Conservation (phyloP, 1,140 invertebrate genomes). For the Penaeus indicus region DNA sequence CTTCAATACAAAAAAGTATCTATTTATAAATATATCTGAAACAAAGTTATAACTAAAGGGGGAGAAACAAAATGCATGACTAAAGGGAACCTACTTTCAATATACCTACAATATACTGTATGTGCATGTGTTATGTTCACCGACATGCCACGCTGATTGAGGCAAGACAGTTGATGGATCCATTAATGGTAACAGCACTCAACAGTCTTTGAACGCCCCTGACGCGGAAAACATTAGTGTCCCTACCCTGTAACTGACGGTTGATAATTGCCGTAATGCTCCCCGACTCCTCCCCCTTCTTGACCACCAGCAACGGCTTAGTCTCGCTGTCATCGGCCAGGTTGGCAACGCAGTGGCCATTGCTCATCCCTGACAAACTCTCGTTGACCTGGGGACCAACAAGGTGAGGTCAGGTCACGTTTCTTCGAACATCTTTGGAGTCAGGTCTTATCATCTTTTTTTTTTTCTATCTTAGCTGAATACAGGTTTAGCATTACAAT, state of each 20-base stretch:
- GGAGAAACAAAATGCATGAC: too few species aligned
- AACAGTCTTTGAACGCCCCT: too few species aligned
- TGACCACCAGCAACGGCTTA: conserved; percentile 59
- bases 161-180: too few species aligned
- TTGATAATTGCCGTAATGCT: conserved; percentile 60
- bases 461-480: neutral
- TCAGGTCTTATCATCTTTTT: neutral
- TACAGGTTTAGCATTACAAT: neutral
- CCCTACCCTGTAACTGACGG: conserved; percentile 62
- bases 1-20: too few species aligned
- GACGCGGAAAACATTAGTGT: too few species aligned
- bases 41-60: too few species aligned
- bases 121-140: too few species aligned
- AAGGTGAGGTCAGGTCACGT: conserved; percentile 41
- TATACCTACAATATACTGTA: too few species aligned
- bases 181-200: too few species aligned
- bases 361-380: conserved; percentile 58
- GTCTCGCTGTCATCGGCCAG: conserved; percentile 59
- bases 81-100: too few species aligned
- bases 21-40: too few species aligned
- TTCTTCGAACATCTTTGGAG: conserved; percentile 16
- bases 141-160: neutral
- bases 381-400: conserved; percentile 61
- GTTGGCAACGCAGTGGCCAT: conserved; percentile 62
- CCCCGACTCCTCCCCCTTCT: conserved; percentile 57